Evolutionary conservation across 2,888 invertebrate genomes (phyloP).

Genomic region (Aradus depressus): DNA sequence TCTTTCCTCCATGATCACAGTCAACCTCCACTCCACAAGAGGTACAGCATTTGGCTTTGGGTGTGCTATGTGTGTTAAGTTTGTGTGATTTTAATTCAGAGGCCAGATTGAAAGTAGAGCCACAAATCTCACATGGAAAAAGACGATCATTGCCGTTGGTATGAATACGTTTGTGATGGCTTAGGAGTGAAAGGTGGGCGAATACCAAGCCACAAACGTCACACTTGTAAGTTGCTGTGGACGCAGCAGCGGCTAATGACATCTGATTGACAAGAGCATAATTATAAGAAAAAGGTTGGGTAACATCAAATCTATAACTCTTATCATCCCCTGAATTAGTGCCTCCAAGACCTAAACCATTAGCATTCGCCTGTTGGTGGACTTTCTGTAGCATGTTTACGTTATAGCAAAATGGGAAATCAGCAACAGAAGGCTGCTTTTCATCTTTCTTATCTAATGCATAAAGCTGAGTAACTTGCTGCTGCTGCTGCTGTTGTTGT

Average conservation of each 20-base stretch:
- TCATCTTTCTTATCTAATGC: constrained; percentile 30
- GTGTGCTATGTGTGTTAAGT: constrained; percentile 18
- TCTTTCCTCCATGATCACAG: constrained; percentile 32
- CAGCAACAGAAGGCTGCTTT: constrained; percentile 36
- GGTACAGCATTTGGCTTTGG: constrained; percentile 29
- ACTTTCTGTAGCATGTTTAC: constrained; percentile 43
- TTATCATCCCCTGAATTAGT: constrained; percentile 40
- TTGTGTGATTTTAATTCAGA: constrained; percentile 42
- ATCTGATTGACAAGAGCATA: constrained; percentile 78
- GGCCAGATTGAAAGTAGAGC: constrained; percentile 39
- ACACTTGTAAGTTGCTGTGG: constrained; percentile 77
- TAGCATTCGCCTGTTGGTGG: constrained; percentile 32
- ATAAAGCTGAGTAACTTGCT: constrained; percentile 29
- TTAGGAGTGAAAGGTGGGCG: constrained; percentile 66
- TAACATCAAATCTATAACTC: constrained; percentile 42
- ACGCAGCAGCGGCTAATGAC: constrained; percentile 52
- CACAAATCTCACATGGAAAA: constrained; percentile 41
- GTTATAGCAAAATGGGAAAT: constrained; percentile 43
- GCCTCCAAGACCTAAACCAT: constrained; percentile 34
- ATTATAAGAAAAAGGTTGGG: constrained; percentile 47
- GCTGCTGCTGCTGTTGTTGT: constrained; percentile 26
- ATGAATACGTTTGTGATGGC: constrained; percentile 75
- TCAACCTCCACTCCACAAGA: constrained; percentile 33
- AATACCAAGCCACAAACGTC: constrained; percentile 80
- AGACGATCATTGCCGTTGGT: constrained; percentile 34